Evolutionary conservation across 2,797 vertebrate species (phyloP).

Genomic region (Sebastes nivosus): DNA sequence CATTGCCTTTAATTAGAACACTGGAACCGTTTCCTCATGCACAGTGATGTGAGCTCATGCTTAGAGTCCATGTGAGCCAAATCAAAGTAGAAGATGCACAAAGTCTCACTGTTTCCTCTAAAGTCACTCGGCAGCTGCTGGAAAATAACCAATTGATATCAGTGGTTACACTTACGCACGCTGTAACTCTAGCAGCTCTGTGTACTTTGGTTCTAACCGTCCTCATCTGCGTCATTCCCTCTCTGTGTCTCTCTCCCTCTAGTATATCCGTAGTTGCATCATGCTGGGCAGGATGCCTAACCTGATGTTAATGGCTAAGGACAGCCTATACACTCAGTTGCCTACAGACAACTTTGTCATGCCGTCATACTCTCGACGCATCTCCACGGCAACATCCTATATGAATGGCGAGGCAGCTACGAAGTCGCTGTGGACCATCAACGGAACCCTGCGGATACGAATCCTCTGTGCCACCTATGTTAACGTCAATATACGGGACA

Average conservation of each 20-base stretch:
- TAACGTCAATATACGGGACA: slow-evolving; percentile 97
- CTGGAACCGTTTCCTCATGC: not conserved
- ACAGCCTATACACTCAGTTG: slow-evolving; percentile 94
- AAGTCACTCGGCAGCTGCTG: not conserved
- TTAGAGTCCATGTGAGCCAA: not conserved
- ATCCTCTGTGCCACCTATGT: slow-evolving; percentile 97
- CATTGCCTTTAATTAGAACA: not conserved
- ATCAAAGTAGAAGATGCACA: slow-evolving; percentile 6
- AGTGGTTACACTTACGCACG: slow-evolving; percentile 5
- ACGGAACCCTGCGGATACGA: slow-evolving; percentile 91
- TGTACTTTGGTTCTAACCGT: slow-evolving; percentile 12
- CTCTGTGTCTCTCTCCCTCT: slow-evolving; percentile 54
- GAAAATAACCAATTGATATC: slow-evolving; percentile 30
- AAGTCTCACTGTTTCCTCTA: slow-evolving; percentile 15
- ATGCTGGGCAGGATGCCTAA: slow-evolving; percentile 97
- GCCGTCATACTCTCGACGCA: slow-evolving; percentile 94
- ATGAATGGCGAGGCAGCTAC: slow-evolving; percentile 95
- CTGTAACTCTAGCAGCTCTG: slow-evolving; percentile 26
- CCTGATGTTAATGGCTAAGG: slow-evolving; percentile 98
- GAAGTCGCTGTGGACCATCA: slow-evolving; percentile 95
- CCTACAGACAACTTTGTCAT: slow-evolving; percentile 94
- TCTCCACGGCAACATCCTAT: slow-evolving; percentile 95
- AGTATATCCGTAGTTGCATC: slow-evolving; percentile 97
- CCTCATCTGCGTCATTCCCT: slow-evolving; percentile 14
- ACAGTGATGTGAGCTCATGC: not conserved